phyloP scores from a whole-genome alignment of 2,888 invertebrate genomes.

The Diplazon laetatorius region DNA sequence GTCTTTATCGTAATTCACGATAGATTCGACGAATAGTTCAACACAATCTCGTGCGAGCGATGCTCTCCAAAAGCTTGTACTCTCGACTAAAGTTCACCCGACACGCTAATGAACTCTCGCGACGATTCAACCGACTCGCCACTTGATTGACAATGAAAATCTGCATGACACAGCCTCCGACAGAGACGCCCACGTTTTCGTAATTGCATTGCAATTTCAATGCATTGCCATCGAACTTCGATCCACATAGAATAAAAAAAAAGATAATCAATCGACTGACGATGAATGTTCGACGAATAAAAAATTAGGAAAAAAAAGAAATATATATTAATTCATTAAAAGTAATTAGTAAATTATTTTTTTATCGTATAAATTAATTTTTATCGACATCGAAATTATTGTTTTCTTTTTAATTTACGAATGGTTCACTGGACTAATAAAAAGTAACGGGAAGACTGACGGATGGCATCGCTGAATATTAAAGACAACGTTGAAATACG shows the following conservation, averaged over 20 bases:
- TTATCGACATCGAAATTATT: too few species aligned
- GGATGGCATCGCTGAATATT: too few species aligned
- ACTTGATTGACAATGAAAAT: slow-evolving; percentile 23
- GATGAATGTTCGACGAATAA: too few species aligned
- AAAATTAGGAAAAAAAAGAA: too few species aligned
- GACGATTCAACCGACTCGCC: background rate
- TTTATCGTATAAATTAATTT: too few species aligned
- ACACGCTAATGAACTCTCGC: slow-evolving; percentile 32
- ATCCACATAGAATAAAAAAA: too few species aligned
- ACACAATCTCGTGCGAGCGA: background rate
- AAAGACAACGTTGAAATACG: too few species aligned
- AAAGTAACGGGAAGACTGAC: too few species aligned
- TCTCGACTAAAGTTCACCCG: slow-evolving; percentile 11
- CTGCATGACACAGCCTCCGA: background rate
- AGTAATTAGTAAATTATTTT: too few species aligned
- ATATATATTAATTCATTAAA: too few species aligned
- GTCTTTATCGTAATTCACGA: too few species aligned
- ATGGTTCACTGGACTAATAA: background rate
- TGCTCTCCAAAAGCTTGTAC: background rate
- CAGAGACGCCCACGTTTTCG: background rate
- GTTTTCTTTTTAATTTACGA: background rate
- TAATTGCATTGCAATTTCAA: background rate
- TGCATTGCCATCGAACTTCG: background rate
- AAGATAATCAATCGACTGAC: too few species aligned
- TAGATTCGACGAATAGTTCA: background rate